Conservation (phyloP, 53 echinoderm and acorn worm species). For the Echinometra lucunter region DNA sequence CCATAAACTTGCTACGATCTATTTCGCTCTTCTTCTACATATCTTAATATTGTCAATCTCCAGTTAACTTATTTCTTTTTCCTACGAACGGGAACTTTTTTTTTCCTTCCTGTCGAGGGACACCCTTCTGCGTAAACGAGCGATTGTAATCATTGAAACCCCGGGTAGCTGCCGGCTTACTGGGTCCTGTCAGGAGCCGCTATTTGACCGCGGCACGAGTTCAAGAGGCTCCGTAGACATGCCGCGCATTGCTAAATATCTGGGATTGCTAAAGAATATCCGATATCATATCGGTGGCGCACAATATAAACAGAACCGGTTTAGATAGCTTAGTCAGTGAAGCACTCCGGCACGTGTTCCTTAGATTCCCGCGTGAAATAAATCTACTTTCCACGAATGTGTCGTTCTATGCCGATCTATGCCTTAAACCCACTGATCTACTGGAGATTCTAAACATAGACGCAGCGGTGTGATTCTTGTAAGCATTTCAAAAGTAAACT, state of each 20-base stretch:
- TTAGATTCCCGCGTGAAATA: conserved; percentile 43
- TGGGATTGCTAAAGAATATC: conserved; percentile 49
- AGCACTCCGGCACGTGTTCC: conserved; percentile 49
- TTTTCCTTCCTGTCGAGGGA: background rate
- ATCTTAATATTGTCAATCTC: background rate
- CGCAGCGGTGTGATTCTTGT: background rate
- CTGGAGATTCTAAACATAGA: background rate
- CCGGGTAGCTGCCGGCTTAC: conserved; percentile 24
- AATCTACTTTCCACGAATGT: conserved; percentile 18
- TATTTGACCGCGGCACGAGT: conserved; percentile 58
- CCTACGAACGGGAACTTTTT: background rate
- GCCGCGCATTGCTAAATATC: conserved; percentile 56
- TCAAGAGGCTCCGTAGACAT: conserved; percentile 39
- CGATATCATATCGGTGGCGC: conserved; percentile 41
- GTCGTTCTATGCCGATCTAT: background rate
- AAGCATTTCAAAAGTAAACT: background rate
- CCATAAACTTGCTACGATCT: background rate
- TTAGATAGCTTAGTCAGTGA: background rate
- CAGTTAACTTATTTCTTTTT: background rate
- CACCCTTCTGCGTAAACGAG: conserved; percentile 56
- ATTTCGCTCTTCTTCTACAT: background rate
- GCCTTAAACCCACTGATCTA: background rate
- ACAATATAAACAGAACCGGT: conserved; percentile 49
- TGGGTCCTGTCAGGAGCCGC: conserved; percentile 31
- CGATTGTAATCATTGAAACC: conserved; percentile 50